Percentiles rank a stretch among this genome's conserved stretches.
Conservation (phyloP, 1,140 invertebrate genomes). For the Cotesia vestalis region DNA sequence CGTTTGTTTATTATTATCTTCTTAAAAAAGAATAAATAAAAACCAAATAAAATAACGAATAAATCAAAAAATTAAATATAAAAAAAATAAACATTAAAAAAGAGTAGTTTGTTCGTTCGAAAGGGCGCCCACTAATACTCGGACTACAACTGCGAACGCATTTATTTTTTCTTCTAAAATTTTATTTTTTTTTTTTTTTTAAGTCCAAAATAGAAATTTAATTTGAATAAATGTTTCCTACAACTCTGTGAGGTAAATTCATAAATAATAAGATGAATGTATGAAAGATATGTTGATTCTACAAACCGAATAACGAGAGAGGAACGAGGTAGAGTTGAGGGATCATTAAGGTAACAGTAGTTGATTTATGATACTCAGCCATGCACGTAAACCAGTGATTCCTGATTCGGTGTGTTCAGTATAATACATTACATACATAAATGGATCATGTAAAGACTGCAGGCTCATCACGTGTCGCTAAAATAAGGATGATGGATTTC, state of each 20-base stretch:
- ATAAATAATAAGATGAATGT: too few species aligned
- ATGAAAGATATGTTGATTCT: too few species aligned
- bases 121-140: slow-evolving; percentile 14
- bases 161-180: slow-evolving; percentile 9
- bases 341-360: background rate
- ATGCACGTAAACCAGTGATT: background rate
- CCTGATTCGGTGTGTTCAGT: background rate
- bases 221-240: too few species aligned
- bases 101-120: slow-evolving; percentile 27
- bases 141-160: slow-evolving; percentile 20
- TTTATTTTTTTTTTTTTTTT: background rate
- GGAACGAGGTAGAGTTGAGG: background rate
- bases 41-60: slow-evolving; percentile 15
- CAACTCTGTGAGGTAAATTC: too few species aligned
- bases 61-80: too few species aligned
- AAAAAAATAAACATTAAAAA: slow-evolving; percentile 11
- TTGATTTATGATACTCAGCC: slow-evolving; percentile 4
- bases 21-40: slow-evolving; percentile 7
- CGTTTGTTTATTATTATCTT: too few species aligned
- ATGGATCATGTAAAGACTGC: background rate
- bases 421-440: background rate
- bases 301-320: too few species aligned
- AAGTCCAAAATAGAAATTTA: background rate
- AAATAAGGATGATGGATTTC: slow-evolving; percentile 13
- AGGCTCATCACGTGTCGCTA: background rate